phyloP scores from a whole-genome alignment of 1,140 invertebrate genomes.

The Cotesia chilonis region DNA sequence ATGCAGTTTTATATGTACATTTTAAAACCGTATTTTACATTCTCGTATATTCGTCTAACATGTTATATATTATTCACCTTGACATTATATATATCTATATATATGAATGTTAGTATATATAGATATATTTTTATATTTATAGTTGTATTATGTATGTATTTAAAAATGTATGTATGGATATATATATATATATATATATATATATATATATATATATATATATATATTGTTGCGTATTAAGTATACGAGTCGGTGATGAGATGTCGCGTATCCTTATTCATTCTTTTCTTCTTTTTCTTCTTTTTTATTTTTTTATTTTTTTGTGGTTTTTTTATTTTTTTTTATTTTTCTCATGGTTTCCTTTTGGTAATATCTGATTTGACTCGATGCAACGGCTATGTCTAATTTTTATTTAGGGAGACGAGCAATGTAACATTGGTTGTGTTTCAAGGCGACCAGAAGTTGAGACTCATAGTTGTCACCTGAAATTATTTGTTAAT shows the following conservation, averaged over 20 bases:
- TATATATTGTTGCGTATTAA: background rate
- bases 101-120: background rate
- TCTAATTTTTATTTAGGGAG: conserved; percentile 43
- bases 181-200: too few species aligned
- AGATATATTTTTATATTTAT: background rate
- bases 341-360: conserved; percentile 29
- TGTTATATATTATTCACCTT: conserved; percentile 10
- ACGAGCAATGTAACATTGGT: conserved; percentile 34
- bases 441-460: conserved; percentile 6
- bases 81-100: conserved; percentile 8
- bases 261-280: background rate
- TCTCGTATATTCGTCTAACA: conserved; percentile 6
- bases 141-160: background rate
- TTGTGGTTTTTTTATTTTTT: background rate
- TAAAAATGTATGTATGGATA: conserved; percentile 2
- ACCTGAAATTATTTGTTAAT: conserved; percentile 21
- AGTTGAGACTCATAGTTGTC: conserved; percentile 28
- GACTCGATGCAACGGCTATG: conserved; percentile 7
- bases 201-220: too few species aligned
- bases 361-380: conserved; percentile 10
- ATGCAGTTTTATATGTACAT: conserved; percentile 22
- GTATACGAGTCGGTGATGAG: conserved; percentile 8
- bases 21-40: background rate
- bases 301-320: background rate
- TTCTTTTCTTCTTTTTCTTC: background rate